A percentile compares a stretch with the other conserved stretches of the same genome.
Evolutionary conservation across 2,797 vertebrate species (phyloP).

Genomic region (Sebastes iracundus): DNA sequence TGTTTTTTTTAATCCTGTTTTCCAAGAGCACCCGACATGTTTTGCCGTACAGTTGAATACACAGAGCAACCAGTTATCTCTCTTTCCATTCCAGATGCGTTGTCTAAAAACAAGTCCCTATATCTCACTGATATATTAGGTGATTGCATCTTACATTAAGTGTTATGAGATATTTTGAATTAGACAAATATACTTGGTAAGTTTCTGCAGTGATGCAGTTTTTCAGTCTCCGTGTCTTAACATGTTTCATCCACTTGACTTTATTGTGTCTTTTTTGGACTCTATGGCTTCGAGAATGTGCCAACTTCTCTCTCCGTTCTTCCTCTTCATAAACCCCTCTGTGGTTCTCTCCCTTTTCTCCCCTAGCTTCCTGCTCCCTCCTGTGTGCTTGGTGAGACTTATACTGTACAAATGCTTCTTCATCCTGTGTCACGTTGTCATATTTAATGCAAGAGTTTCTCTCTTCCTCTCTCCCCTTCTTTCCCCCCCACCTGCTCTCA

Average conservation of each 20-base stretch:
- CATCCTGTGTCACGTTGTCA: conserved; percentile 58
- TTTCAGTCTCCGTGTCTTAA: background rate
- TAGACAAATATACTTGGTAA: no score
- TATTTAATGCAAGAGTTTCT: conserved; percentile 76
- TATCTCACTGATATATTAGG: no score
- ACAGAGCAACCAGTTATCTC: no score
- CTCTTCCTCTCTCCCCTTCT: conserved; percentile 59
- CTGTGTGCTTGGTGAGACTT: conserved; percentile 69
- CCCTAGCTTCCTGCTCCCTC: conserved; percentile 54
- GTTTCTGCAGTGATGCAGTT: no score
- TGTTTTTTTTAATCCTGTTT: no score
- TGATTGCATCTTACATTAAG: no score
- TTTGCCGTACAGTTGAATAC: no score
- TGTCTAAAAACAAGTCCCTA: no score
- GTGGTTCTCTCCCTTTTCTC: conserved; percentile 42
- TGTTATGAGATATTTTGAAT: no score
- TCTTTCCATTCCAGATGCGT: no score
- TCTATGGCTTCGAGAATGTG: conserved; percentile 2
- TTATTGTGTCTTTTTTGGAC: conserved; percentile 8
- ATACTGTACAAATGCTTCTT: conserved; percentile 62
- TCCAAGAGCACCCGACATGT: no score
- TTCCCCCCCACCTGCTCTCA: conserved; percentile 66
- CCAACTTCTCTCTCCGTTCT: conserved; percentile 16
- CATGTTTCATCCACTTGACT: conserved; percentile 9
- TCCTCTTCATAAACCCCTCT: conserved; percentile 45